Percentiles rank a stretch among this genome's conserved stretches.
Evolutionary conservation across 2,113 vertebrate genomes (phyloP).

Genomic region (Todiramphus saurophagus): DNA sequence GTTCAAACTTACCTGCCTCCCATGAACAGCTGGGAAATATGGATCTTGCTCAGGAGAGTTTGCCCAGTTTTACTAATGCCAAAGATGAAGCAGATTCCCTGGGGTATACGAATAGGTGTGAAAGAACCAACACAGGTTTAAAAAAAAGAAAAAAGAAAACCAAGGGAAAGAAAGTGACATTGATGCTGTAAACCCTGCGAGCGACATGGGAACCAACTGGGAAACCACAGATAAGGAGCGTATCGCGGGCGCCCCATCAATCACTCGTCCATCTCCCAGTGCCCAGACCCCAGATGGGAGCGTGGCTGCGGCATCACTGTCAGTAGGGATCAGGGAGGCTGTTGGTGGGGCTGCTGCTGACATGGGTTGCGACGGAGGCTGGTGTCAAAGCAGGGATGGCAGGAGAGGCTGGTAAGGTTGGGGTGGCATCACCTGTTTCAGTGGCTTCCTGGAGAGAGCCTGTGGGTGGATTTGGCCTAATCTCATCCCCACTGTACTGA

Average conservation of each 20-base stretch:
- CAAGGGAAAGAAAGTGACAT: neutral
- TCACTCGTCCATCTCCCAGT: slow-evolving; percentile 40
- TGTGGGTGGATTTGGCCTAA: too few species aligned
- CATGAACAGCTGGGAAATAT: rapidly evolving
- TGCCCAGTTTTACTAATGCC: neutral
- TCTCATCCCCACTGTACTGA: rapidly evolving
- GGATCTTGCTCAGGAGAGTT: rapidly evolving
- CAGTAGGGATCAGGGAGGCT: neutral
- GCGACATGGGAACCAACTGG: neutral
- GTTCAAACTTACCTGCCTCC: neutral
- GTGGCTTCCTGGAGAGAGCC: neutral
- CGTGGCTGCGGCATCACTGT: neutral
- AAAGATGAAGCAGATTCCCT: neutral
- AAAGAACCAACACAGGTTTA: neutral
- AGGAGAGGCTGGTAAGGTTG: neutral
- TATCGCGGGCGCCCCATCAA: slow-evolving; percentile 46
- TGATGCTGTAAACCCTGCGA: neutral
- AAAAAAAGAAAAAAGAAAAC: neutral
- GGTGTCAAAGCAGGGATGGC: rapidly evolving
- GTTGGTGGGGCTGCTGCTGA: neutral
- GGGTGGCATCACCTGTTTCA: rapidly evolving
- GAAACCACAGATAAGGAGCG: slow-evolving; percentile 32
- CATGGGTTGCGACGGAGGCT: neutral
- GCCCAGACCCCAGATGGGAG: neutral
- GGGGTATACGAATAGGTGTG: neutral